Evolutionary conservation across 2,888 invertebrate species (phyloP).

Genomic region (Parnassius orleans): DNA sequence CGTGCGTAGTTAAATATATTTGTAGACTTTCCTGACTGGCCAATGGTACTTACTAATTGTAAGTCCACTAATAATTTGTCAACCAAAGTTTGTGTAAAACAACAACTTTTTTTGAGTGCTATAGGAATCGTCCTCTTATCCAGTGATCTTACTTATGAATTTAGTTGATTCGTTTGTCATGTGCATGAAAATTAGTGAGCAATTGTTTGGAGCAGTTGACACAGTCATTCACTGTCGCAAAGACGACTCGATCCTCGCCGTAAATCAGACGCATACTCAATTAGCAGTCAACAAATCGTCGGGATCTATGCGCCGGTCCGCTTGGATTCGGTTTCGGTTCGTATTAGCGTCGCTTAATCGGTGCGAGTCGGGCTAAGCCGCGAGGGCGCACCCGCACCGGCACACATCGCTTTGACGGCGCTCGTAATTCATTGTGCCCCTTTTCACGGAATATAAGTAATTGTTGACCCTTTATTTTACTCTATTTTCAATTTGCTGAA

Average conservation of each 20-base stretch:
- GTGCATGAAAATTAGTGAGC: no score
- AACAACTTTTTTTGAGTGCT: no score
- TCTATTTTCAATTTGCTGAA: constrained; percentile 31
- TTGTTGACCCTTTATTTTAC: constrained; percentile 53
- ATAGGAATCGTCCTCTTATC: no score
- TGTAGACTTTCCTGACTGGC: no score
- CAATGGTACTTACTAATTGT: no score
- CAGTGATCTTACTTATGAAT: no score
- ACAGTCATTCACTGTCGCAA: background rate
- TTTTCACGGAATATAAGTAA: constrained; percentile 62
- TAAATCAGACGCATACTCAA: constrained; percentile 59
- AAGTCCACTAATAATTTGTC: no score
- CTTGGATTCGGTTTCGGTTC: constrained; percentile 77
- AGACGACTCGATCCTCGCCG: constrained; percentile 30
- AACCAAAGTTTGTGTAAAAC: no score
- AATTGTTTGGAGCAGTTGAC: no score
- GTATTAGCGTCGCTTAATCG: constrained; percentile 78
- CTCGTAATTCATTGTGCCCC: constrained; percentile 76
- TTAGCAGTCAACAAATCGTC: constrained; percentile 74
- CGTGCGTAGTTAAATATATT: no score
- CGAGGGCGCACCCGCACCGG: constrained; percentile 42
- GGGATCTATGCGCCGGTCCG: constrained; percentile 78
- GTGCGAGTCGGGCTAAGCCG: constrained; percentile 68
- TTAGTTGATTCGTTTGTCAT: no score
- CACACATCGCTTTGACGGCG: constrained; percentile 78